Percentiles rank a stretch among this genome's conserved stretches.
phyloP scores from a whole-genome alignment of 2,888 invertebrate genomes.

The Perithous albicinctus region DNA sequence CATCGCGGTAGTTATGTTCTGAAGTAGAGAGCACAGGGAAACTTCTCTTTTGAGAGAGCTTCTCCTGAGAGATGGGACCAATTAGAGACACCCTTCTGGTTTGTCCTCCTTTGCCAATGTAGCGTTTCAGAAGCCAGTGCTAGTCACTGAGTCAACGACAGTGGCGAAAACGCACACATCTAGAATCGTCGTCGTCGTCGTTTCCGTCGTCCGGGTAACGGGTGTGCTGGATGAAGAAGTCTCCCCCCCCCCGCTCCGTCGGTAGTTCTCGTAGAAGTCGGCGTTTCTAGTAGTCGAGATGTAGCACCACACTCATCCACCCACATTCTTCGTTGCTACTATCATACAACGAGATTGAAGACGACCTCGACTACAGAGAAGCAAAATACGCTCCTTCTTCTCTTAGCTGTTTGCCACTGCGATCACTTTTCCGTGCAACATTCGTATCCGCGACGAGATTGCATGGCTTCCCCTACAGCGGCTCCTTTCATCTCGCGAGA shows the following conservation, averaged over 20 bases:
- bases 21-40: constrained; percentile 61
- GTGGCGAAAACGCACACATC: constrained; percentile 44
- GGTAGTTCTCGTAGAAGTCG: constrained; percentile 14
- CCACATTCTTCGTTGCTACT: background rate
- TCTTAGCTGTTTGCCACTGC: background rate
- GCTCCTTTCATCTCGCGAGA: constrained; percentile 41
- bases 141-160: constrained; percentile 11
- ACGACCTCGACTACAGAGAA: constrained; percentile 35
- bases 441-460: constrained; percentile 23
- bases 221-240: constrained; percentile 58
- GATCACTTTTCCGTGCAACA: constrained; percentile 21
- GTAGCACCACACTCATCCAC: constrained; percentile 30
- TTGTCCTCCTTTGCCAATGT: constrained; percentile 60
- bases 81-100: constrained; percentile 78
- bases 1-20: constrained; percentile 46
- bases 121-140: constrained; percentile 51
- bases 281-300: constrained; percentile 36
- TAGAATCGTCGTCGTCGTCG: constrained; percentile 29
- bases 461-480: constrained; percentile 7
- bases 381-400: constrained; percentile 26
- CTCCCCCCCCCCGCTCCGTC: background rate
- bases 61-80: constrained; percentile 77
- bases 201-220: constrained; percentile 50
- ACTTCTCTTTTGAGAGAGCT: constrained; percentile 75
- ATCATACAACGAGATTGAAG: constrained; percentile 56